phyloP scores from a whole-genome alignment of 2,888 invertebrate species.

The Labia minor region DNA sequence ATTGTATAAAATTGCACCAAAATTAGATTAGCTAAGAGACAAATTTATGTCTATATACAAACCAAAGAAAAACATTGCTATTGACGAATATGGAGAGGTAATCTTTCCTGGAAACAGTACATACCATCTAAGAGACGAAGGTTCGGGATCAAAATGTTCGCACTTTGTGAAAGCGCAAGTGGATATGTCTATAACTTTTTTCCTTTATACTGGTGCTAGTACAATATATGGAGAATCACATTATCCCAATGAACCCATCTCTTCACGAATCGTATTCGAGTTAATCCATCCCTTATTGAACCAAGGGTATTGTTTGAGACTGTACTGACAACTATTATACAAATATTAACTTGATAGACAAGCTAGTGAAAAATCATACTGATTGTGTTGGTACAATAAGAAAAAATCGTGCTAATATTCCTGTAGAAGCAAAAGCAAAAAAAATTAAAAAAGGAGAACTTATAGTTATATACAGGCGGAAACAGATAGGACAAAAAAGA shows the following conservation, averaged over 20 bases:
- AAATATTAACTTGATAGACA: background rate
- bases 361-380: background rate
- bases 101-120: conserved; percentile 19
- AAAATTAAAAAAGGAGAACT: background rate
- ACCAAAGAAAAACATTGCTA: conserved; percentile 17
- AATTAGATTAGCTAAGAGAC: conserved; percentile 13
- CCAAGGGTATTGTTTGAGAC: background rate
- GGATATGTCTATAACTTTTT: background rate
- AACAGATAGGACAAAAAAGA: conserved; percentile 8
- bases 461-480: background rate
- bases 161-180: conserved; percentile 16
- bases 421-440: too few species aligned
- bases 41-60: conserved; percentile 20
- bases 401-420: conserved; percentile 4
- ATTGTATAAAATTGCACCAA: conserved; percentile 13
- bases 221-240: conserved; percentile 13
- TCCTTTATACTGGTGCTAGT: conserved; percentile 16
- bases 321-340: background rate
- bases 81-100: conserved; percentile 23
- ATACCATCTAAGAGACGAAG: conserved; percentile 19
- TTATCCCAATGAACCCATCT: background rate
- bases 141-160: conserved; percentile 18
- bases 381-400: background rate
- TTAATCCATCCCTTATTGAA: conserved; percentile 13
- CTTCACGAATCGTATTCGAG: background rate